These are phyloP conservation scores for Dicentrarchus labrax DNA, from an alignment of 2,113 vertebrate genomes.

Conservation along the genomic window DNA sequence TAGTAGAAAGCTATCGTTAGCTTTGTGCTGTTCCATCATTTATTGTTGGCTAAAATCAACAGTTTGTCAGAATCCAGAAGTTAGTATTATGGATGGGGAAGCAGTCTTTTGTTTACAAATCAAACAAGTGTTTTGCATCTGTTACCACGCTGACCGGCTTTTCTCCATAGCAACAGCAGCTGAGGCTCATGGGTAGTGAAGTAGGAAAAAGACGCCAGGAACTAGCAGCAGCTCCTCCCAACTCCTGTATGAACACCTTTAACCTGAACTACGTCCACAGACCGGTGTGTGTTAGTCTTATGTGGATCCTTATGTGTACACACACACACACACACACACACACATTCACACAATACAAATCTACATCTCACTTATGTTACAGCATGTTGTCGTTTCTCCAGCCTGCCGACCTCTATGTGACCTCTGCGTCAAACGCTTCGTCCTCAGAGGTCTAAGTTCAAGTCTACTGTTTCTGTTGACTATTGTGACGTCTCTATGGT, in stretches of 20 bases:
- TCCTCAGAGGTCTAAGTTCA: slow-evolving; percentile 44
- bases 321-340: slow-evolving; percentile 1
- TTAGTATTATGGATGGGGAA: too few species aligned
- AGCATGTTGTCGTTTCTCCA: background rate
- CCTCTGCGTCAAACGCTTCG: background rate
- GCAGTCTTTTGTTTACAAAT: too few species aligned
- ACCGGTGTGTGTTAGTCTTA: background rate
- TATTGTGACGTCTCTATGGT: slow-evolving; percentile 53
- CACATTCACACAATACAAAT: background rate
- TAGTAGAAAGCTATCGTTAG: too few species aligned
- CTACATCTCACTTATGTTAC: slow-evolving; percentile 27
- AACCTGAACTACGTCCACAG: background rate
- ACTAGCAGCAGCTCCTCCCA: background rate
- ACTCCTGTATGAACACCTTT: too few species aligned
- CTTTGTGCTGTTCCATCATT: too few species aligned
- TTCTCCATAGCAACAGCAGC: background rate
- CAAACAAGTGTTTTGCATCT: too few species aligned
- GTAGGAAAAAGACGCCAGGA: background rate
- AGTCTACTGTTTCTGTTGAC: slow-evolving; percentile 30
- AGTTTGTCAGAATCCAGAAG: too few species aligned
- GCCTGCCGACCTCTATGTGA: background rate
- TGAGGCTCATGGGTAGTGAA: slow-evolving; percentile 8
- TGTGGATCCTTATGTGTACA: background rate
- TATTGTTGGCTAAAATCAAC: too few species aligned
- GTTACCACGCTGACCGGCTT: background rate